Evolutionary conservation across 2,797 vertebrate species (phyloP).

Genomic region (Argya squamiceps): DNA sequence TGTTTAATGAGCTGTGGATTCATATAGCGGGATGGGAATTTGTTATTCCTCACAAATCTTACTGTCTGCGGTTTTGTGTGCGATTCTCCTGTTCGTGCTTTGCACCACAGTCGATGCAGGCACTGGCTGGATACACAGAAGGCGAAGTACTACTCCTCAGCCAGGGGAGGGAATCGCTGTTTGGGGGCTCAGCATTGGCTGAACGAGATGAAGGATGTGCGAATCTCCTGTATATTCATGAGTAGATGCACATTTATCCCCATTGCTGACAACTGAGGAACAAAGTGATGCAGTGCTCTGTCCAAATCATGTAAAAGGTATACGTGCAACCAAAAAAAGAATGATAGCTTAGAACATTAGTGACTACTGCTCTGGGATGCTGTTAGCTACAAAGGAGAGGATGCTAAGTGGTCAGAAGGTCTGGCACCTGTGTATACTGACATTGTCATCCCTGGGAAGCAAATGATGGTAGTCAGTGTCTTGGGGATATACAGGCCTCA

Average conservation of each 20-base stretch:
- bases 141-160: rapidly evolving
- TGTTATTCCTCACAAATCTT: background rate
- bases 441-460: background rate
- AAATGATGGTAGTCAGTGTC: background rate
- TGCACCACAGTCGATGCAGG: rapidly evolving
- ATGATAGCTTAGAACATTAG: background rate
- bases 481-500: background rate
- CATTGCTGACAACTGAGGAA: background rate
- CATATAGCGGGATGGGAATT: rapidly evolving
- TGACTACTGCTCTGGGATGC: background rate
- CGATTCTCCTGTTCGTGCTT: rapidly evolving
- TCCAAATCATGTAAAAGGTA: background rate
- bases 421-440: background rate
- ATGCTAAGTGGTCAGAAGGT: background rate
- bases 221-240: background rate
- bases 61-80: background rate
- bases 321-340: rapidly evolving
- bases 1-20: background rate
- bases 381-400: background rate
- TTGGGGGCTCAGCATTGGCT: background rate
- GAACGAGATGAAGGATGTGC: too few species aligned
- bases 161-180: rapidly evolving
- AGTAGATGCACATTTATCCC: background rate
- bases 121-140: rapidly evolving
- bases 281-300: background rate